Percentiles rank a stretch among this genome's conserved stretches.
Conservation (phyloP, 2,888 invertebrate species). For the Chamaedrilus cognettii region DNA sequence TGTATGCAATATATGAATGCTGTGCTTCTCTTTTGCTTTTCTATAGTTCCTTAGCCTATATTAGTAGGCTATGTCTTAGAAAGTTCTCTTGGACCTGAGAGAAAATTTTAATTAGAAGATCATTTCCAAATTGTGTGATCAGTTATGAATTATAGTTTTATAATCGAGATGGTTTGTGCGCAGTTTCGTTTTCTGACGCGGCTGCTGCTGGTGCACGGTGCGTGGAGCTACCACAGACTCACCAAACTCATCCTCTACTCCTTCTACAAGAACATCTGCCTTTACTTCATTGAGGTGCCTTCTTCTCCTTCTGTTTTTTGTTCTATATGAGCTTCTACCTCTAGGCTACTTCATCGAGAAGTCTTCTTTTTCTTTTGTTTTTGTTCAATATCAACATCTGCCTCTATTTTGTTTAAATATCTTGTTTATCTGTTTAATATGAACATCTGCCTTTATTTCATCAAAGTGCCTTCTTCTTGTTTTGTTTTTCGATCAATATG, state of each 20-base stretch:
- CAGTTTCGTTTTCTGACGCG: conserved; percentile 92
- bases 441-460: not conserved
- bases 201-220: conserved; percentile 93
- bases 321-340: too few relatives aligned
- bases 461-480: too few relatives aligned
- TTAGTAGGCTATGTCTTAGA: not conserved
- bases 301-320: not conserved
- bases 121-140: too few relatives aligned
- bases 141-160: too few relatives aligned
- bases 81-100: not conserved
- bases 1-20: too few relatives aligned
- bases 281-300: conserved; percentile 89
- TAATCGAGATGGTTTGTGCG: conserved; percentile 28
- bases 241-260: conserved; percentile 98
- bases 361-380: not conserved
- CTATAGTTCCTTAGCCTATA: too few relatives aligned
- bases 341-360: too few relatives aligned
- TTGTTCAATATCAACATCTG: not conserved
- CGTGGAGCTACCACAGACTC: conserved; percentile 98
- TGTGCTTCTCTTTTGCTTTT: too few relatives aligned
- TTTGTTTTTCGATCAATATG: too few relatives aligned
- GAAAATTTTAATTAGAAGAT: not conserved
- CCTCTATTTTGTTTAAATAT: not conserved
- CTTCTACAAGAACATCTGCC: conserved; percentile 99
- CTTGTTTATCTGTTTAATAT: not conserved